Base-by-base conservation (phyloP, 2,888 invertebrate species). In the Euzetes globulus region DNA sequence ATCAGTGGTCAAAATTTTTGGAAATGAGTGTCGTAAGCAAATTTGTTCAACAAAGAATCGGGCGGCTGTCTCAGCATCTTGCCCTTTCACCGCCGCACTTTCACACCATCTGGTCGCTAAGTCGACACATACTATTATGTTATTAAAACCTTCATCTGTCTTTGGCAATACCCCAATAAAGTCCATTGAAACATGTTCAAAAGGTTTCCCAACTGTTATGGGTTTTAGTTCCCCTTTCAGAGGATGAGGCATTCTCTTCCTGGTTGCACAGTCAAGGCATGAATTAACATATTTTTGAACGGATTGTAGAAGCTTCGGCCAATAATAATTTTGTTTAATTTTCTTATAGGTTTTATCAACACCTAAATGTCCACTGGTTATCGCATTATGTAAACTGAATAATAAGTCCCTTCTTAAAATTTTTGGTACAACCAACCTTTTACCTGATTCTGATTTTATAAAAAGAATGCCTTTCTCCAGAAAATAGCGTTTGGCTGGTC, bases 1-100 rank as follows among this genome's bases (percentile, higher is more conserved):
- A 17, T 77, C 70, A 68, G 72, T 60, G 15, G 58, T 71, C 9
- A 77, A 37, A 37, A 63, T 58, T 37, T 29, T 72, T 0, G 77
- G 75, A 5, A 72, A 37, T 4, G 25, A 70, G 29, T 65, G 71
- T 7, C 19, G 60, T 13, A 71, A 19, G 6, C 68, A 63, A 7
- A 77, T 68, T 29, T 75, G 19, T 55, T 75, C 55, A 2, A 75
- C 41, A 17, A 78, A 37, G 47, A 75, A 74, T 15, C 75, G 68
- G 13, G 65, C 25, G 3, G 25, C 25, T 3, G 2, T 19, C 1
- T 7, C 25, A 17, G 71, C 50, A 17, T 1, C 11, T 50, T n/a
- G n/a, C 17, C 9, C 17, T 2, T n/a, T 5, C 0, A 29, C 17
- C 0, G 71, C 19, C 0, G 5, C 3, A 4, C 37, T 50, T 6